phyloP scores from a whole-genome alignment of 2,797 vertebrate species.

The Somateria mollissima region DNA sequence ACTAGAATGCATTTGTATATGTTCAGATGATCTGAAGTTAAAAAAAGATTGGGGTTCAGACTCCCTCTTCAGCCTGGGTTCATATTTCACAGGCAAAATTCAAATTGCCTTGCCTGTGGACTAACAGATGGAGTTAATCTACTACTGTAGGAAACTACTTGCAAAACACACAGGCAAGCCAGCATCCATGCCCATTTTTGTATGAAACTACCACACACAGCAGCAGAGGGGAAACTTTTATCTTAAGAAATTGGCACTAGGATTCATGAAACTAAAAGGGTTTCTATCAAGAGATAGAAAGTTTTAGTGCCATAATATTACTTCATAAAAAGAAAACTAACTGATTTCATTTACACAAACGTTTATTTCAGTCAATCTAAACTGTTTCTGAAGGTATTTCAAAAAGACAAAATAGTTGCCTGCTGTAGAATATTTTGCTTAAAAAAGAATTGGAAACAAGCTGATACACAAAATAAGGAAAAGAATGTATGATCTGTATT shows the following conservation, averaged over 20 bases:
- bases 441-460: neutral
- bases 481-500: neutral
- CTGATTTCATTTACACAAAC: neutral
- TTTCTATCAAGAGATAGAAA: neutral
- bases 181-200: neutral
- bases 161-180: neutral
- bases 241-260: neutral
- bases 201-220: neutral
- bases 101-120: conserved; percentile 6
- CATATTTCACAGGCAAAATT: conserved; percentile 56
- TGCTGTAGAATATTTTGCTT: conserved; percentile 6
- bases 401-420: neutral
- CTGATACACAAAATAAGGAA: neutral
- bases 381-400: neutral
- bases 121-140: conserved; percentile 60
- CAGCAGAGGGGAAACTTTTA: neutral
- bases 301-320: neutral
- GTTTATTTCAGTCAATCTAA: neutral
- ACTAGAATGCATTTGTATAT: neutral
- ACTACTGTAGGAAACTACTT: neutral
- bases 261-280: neutral
- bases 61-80: conserved; percentile 10
- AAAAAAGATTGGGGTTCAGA: conserved; percentile 30
- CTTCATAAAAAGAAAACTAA: neutral
- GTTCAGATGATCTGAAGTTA: conserved; percentile 26